Evolutionary conservation across 2,113 vertebrate genomes (phyloP), one percentile per base, ranked within the genome.

Genomic region (Saccopteryx leptura): DNA sequence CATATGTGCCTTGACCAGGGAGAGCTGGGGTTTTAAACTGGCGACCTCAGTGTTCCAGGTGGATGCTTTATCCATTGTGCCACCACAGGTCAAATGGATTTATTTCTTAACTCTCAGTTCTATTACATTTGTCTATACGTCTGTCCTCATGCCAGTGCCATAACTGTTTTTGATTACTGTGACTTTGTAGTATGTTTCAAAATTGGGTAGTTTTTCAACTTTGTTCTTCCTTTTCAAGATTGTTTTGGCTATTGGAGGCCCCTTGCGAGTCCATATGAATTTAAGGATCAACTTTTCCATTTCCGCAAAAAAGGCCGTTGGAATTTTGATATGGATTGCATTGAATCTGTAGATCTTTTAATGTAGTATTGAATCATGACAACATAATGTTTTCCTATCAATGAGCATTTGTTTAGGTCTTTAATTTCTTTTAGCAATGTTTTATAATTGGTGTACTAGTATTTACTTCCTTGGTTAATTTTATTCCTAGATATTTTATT

Each of bases 141-240:
- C 54, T 94, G 0, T 86, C 54, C 21, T 71, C 46, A 39, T n/a
- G 28, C 33, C 7, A 24, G 33, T 46, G 61, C 31, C 26, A 79
- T 24, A 88, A 88, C 48, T 93, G 26, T 84, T 88, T 88, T 83
- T 88, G 56, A 75, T 56, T 89, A 74, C 26, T 72, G 15, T 72
- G 66, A 23, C 50, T 94, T 85, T 74, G 48, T 66, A 89, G 11
- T 92, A 69, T 83, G 58, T 90, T 96, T 96, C 92, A 24, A 82
- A 81, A 81, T 80, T n/a, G 13, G 19, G 33, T 78, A 74, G 18
- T 93, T 46, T 15, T 92, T 26, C 9, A 83, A 54, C 52, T 92
- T 92, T 86, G 24, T 61, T 95, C 31, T 84, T 82, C 31, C 69
- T 95, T 95, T 91, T 60, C 28, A 61, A 79, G 60, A 80, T 89